Evolutionary conservation across 2,888 invertebrate species (phyloP).

Genomic region (Agrochola litura): DNA sequence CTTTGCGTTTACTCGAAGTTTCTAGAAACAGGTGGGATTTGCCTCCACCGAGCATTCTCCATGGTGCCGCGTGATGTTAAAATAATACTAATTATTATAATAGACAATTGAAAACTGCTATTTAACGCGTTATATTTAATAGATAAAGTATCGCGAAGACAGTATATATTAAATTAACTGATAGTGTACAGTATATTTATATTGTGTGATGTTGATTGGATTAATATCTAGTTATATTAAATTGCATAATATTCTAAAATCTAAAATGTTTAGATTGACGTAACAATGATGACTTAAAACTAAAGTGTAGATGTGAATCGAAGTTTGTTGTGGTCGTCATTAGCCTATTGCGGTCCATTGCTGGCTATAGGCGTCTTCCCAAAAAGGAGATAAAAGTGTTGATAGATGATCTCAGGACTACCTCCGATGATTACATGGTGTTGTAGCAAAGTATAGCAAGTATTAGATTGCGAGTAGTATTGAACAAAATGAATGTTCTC

Average conservation of each 20-base stretch:
- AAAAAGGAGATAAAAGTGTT: conserved; percentile 4
- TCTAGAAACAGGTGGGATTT: conserved; percentile 2
- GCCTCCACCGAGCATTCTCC: not conserved
- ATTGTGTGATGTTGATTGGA: conserved; percentile 45
- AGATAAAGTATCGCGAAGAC: conserved; percentile 17
- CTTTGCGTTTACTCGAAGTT: conserved; percentile 31
- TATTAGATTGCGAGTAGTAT: conserved; percentile 64
- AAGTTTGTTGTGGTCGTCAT: conserved; percentile 15
- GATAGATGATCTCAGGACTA: conserved; percentile 58
- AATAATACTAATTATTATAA: conserved; percentile 19
- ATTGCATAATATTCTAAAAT: conserved; percentile 18
- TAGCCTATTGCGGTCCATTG: not conserved
- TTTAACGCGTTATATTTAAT: conserved; percentile 32
- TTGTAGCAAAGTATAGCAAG: conserved; percentile 63
- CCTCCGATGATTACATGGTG: conserved; percentile 27
- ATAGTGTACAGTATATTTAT: conserved; percentile 50
- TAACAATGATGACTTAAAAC: conserved; percentile 28
- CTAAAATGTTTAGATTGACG: conserved; percentile 15
- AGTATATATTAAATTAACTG: conserved; percentile 19
- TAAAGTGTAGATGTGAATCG: conserved; percentile 24
- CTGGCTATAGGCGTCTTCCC: not conserved
- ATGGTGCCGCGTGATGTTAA: conserved; percentile 12
- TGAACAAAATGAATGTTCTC: conserved; percentile 57
- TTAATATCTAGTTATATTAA: conserved; percentile 43
- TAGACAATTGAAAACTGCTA: conserved; percentile 40